Conservation (phyloP, 2,797 vertebrate genomes). For the Lutjanus argentimaculatus region DNA sequence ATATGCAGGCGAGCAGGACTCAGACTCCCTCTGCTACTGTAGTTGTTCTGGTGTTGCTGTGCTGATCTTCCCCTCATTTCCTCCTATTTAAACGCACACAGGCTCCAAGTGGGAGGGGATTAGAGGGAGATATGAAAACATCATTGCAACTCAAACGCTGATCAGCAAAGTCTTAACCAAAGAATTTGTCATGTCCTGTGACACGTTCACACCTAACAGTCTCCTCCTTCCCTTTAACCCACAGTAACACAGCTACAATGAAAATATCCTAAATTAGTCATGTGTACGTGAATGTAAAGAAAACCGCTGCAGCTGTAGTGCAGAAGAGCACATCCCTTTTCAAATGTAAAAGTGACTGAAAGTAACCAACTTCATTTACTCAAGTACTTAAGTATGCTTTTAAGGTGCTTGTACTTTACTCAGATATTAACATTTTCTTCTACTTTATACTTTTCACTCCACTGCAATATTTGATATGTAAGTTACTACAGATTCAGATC, state of each 20-base stretch:
- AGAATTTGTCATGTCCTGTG: conserved; percentile 70
- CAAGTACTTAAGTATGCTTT: no score
- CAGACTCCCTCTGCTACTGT: background rate
- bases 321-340: background rate
- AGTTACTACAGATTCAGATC: no score
- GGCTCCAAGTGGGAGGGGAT: conserved; percentile 61
- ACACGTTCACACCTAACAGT: conserved; percentile 22
- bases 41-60: conserved; percentile 21
- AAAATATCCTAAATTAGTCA: conserved; percentile 60
- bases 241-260: background rate
- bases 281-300: background rate
- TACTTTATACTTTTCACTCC: no score
- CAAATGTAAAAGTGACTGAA: background rate
- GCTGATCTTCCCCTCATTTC: conserved; percentile 11
- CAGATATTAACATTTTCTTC: no score
- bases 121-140: conserved; percentile 14
- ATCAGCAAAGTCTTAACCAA: conserved; percentile 10
- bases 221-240: conserved; percentile 7
- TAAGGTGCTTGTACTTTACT: no score
- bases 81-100: conserved; percentile 54
- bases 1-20: conserved; percentile 22
- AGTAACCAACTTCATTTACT: no score
- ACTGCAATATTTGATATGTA: no score
- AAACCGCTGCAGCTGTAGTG: background rate
- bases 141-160: background rate